Base-by-base conservation (phyloP, 1,140 invertebrate species). In the Wiebesia pumilae region DNA sequence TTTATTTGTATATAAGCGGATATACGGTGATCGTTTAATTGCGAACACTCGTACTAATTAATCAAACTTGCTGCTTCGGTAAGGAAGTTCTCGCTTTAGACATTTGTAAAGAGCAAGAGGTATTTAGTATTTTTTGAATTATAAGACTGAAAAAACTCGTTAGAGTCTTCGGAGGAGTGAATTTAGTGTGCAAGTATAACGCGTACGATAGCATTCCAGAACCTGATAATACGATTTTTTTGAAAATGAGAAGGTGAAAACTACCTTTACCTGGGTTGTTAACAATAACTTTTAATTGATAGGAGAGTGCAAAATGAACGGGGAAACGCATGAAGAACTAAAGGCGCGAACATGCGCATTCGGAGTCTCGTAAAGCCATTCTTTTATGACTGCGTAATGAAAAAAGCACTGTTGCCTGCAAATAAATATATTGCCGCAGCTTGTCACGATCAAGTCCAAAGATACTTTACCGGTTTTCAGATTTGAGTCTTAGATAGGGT, bases 101-200 rank as follows among this genome's bases (percentile, higher is more conserved):
- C 38, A 51, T 84, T 27, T 40, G n/a, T 43, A 38, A 38, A 47
- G n/a, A n/a, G 7, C 58, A 79, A 35, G 83, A 65, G 40, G 77
- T 47, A 54, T 58, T 65, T 47, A 87, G 82, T 84, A 84, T 88
- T 87, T 86, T 87, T 79, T 84, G 79, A 85, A 84, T 75, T 85
- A 88, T 85, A 87, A 88, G 88, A 88, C 88, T 88, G 88, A 88
- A 75, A 75, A 85, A 77, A 19, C 77, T 71, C 30, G 30, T 71
- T 83, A 81, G 65, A 69, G 0, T 81, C 79, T 85, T 85, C 73
- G 35, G 24, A 51, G 16, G 71, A 69, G 62, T 51, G 78, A 85
- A 30, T 81, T 85, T 30, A 35, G n/a, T 77, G 82, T 75, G 67
- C 77, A 38, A 71, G 40, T 71, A 27, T 80, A 75, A 77, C 54